Percentiles rank a stretch among this genome's conserved stretches.
Evolutionary conservation across 2,113 vertebrate species (phyloP).

Genomic region (Periophthalmodon schlosseri): DNA sequence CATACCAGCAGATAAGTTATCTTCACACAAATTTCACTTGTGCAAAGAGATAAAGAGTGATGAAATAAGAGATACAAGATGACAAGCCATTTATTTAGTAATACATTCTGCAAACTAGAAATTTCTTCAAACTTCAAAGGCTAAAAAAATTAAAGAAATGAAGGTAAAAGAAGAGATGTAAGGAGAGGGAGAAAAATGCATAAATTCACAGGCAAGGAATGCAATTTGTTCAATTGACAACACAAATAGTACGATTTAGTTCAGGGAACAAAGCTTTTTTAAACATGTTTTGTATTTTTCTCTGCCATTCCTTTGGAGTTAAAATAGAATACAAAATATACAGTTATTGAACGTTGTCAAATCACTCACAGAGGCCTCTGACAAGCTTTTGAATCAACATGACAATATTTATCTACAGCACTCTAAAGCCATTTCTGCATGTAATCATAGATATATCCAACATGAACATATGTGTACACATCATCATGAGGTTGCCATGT

Average conservation of each 20-base stretch:
- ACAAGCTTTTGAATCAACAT: constrained; percentile 81
- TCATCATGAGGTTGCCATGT: constrained; percentile 73
- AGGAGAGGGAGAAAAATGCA: constrained; percentile 70
- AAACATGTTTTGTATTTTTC: constrained; percentile 65
- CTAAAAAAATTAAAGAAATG: constrained; percentile 75
- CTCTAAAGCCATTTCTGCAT: constrained; percentile 85
- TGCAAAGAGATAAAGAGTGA: constrained; percentile 51
- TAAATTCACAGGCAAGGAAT: constrained; percentile 83
- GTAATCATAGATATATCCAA: constrained; percentile 79
- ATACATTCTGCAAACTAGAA: constrained; percentile 87
- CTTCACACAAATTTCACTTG: constrained; percentile 9
- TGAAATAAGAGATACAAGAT: constrained; percentile 76
- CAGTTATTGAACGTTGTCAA: constrained; percentile 85
- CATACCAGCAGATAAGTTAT: background rate
- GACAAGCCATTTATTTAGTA: constrained; percentile 91
- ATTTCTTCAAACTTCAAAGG: constrained; percentile 82
- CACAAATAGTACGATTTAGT: constrained; percentile 83
- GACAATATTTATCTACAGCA: constrained; percentile 86
- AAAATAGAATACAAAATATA: constrained; percentile 91
- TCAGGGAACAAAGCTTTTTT: constrained; percentile 84
- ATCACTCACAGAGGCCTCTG: constrained; percentile 84
- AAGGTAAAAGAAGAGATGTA: constrained; percentile 53
- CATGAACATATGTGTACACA: constrained; percentile 76
- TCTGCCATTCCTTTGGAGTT: constrained; percentile 82
- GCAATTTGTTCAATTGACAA: constrained; percentile 81